Evolutionary conservation across 2,113 vertebrate genomes (phyloP).

Genomic region (Circaetus cinerascens): DNA sequence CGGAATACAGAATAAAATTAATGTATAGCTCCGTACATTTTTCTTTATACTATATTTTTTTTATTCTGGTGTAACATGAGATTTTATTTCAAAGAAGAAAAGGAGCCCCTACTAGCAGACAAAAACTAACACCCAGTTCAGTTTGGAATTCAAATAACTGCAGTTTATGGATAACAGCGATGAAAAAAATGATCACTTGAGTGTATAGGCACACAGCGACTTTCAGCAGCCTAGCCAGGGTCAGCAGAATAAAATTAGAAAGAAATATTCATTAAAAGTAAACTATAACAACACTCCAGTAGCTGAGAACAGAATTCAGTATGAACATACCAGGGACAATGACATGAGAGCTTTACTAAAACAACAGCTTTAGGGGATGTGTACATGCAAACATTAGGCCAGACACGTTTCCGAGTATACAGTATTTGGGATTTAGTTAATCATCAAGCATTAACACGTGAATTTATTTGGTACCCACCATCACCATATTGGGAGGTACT

Average conservation of each 20-base stretch:
- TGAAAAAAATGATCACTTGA: not conserved
- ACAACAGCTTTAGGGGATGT: not conserved
- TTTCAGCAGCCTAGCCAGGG: not conserved
- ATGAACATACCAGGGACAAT: not conserved
- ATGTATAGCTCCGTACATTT: accelerated
- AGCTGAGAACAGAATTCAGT: not conserved
- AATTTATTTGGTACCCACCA: not conserved
- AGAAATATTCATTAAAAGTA: not conserved
- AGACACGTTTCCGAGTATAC: not conserved
- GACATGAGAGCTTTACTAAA: not conserved
- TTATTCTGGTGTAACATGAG: accelerated
- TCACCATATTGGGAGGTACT: not conserved
- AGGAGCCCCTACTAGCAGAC: not conserved
- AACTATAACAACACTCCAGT: not conserved
- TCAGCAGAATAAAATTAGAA: not conserved
- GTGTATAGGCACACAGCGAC: accelerated
- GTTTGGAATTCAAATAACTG: not conserved
- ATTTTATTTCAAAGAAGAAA: not conserved
- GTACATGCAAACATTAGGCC: not conserved
- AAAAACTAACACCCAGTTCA: not conserved
- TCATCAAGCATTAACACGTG: not conserved
- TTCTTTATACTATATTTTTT: not conserved
- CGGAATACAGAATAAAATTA: not conserved
- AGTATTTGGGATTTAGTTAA: not conserved
- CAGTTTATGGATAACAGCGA: not conserved